Percentiles rank a stretch among this genome's conserved stretches.
phyloP scores from a whole-genome alignment of 2,113 vertebrate species.

The Scomber colias region DNA sequence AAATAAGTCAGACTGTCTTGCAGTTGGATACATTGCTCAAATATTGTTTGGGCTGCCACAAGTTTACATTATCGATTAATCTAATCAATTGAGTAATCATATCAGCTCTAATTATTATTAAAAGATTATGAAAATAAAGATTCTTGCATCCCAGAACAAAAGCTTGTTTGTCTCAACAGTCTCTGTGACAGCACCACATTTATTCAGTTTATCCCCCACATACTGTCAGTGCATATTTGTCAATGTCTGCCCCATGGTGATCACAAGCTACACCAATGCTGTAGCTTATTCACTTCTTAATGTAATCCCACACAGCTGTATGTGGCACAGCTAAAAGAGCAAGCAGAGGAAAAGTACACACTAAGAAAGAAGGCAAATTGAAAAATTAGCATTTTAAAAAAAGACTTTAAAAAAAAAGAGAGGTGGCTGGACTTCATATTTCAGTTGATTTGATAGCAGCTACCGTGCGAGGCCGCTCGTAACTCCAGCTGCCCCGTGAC shows the following conservation, averaged over 20 bases:
- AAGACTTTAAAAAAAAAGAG: conserved; percentile 30
- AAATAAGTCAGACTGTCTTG: too few relatives aligned
- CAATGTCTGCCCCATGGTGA: background rate
- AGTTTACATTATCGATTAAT: too few relatives aligned
- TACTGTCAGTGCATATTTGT: background rate
- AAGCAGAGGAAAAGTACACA: background rate
- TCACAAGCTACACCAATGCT: background rate
- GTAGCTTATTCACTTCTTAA: conserved; percentile 2
- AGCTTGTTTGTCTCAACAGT: too few relatives aligned
- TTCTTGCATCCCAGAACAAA: too few relatives aligned
- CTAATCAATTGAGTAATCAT: too few relatives aligned
- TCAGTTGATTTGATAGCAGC: conserved; percentile 78
- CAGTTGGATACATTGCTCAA: too few relatives aligned
- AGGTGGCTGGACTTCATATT: conserved; percentile 72
- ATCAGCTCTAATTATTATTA: too few relatives aligned
- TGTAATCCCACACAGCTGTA: background rate
- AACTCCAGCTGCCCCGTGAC: conserved; percentile 79
- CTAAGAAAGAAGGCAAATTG: conserved; percentile 27
- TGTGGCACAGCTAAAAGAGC: background rate
- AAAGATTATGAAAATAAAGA: too few relatives aligned
- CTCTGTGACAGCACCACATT: too few relatives aligned
- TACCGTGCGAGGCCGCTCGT: conserved; percentile 68
- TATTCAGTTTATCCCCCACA: too few relatives aligned
- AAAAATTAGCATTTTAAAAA: conserved; percentile 72
- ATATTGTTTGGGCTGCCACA: too few relatives aligned